Evolutionary conservation across 2,888 invertebrate genomes (phyloP), one percentile per base, ranked within the genome.

Genomic region (Drosophila buzzatii): DNA sequence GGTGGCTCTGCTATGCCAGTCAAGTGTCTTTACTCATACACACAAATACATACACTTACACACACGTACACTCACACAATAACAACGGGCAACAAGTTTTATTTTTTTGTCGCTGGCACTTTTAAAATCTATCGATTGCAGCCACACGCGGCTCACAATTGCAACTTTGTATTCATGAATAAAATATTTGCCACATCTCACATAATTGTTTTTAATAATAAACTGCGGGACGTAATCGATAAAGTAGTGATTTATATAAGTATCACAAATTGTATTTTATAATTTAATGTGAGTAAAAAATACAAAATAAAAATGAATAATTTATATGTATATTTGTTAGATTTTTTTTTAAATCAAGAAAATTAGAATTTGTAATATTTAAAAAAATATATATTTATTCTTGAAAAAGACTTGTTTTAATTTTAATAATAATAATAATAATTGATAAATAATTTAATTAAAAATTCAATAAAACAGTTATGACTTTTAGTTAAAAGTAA

Each of bases 1-100:
- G 82, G 79, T 82, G 82, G 79, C 70, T 65, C 58, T 23, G 56
- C 62, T 55, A 41, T 63, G 61, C 75, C 66, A 75, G 80, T 44
- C 77, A 76, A 77, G 76, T 79, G 70, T 76, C 76, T 68, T 39
- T 67, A 6, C 52, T 60, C 53, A 66, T 62, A 79, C 58, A 55
- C 60, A 37, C 16, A 37, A 56, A 56, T 60, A 60, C 45, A 49
- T 39, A 49, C 31, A 39, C 33, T 44, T 31, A 44, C 42, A 47
- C 42, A 55, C 51, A 53, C 31, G 27, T 31, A 47, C 37, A 52
- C 37, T 44, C 51, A 53, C 42, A 63, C 23, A n/a, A 41, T 20
- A 35, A 42, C 51, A 60, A 23, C 18, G 14, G 18, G 37, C 67
- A 72, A 59, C 65, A 51, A 69, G 77, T 64, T 69, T 27, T 27